Evolutionary conservation across 1,140 invertebrate species (phyloP).

Genomic region (Philaenus spumarius): DNA sequence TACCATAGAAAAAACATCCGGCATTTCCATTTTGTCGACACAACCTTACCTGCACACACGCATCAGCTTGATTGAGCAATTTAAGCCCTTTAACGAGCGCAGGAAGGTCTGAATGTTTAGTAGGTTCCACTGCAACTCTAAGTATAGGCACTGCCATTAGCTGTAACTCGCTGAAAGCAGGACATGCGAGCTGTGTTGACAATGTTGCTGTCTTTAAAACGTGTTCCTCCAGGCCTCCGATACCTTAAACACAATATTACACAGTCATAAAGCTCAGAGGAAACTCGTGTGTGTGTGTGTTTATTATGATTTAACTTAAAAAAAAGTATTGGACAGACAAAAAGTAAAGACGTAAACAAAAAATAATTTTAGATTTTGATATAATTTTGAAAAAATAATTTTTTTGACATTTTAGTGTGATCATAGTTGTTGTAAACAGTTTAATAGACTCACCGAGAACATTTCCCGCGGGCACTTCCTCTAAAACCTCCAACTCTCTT

Average conservation of each 20-base stretch:
- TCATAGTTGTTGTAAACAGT: too few relatives aligned
- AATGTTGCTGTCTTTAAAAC: slow-evolving; percentile 88
- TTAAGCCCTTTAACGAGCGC: slow-evolving; percentile 68
- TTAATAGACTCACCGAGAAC: slow-evolving; percentile 63
- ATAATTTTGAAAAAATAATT: too few relatives aligned
- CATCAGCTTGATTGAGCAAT: slow-evolving; percentile 87
- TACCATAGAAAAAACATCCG: too few relatives aligned
- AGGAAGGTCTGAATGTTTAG: slow-evolving; percentile 70
- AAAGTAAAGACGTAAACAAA: too few relatives aligned
- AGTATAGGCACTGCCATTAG: slow-evolving; percentile 81
- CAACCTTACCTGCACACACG: slow-evolving; percentile 63
- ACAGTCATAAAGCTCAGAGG: too few relatives aligned
- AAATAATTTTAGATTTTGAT: too few relatives aligned
- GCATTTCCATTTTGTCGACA: background rate
- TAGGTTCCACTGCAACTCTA: slow-evolving; percentile 90
- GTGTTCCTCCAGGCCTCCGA: slow-evolving; percentile 80
- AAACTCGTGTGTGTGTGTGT: too few relatives aligned
- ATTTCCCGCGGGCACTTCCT: slow-evolving; percentile 80
- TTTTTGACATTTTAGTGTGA: too few relatives aligned
- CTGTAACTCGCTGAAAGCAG: slow-evolving; percentile 81
- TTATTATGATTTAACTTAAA: background rate
- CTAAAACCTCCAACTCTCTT: slow-evolving; percentile 74
- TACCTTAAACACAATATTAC: too few relatives aligned
- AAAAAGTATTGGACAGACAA: too few relatives aligned
- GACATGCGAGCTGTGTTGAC: slow-evolving; percentile 75